Evolutionary conservation across 1,140 invertebrate species (phyloP), one percentile per base, ranked within the genome.

Genomic region (Nylanderia fulva): DNA sequence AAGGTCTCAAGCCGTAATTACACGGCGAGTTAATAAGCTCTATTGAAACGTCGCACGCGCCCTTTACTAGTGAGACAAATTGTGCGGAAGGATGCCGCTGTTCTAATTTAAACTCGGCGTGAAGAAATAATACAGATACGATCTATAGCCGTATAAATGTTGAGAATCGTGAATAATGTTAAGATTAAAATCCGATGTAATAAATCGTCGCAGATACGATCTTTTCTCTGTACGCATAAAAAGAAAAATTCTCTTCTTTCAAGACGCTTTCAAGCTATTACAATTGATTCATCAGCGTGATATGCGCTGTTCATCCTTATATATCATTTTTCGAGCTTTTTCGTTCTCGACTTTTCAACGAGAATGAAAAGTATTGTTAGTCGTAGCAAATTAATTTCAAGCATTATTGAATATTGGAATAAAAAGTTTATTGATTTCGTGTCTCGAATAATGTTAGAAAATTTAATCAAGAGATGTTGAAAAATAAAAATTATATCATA

Each of bases 31-130:
- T 82, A 72, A 72, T 42, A 82, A 82, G 54, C 69, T 58, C 18
- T 11, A 60, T 82, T 82, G 64, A 45, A 80, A 79, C 29, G 74
- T 66, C 75, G 45, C 27, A 18, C 33, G 45, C 61, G 61, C 24
- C 21, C 48, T 54, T 80, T 56, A 80, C 7, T 52, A 24, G 9
- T 24, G 33, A 71, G 54, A n/a, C 24, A 72, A 82, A 71, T 82
- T 71, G 13, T n/a, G 15, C 18, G 52, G 48, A 33, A 71, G 52
- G 24, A 66, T 29, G n/a, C 27, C 29, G 29, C 6, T n/a, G 42
- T 13, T 54, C 21, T 54, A 79, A 80, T 68, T 79, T 68, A 64
- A 52, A 33, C n/a, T 8, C 11, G 58, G 39, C 15, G 15, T 15
- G 36, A 58, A 75, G 72, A 21, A 58, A 39, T 58, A 33, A 74